These are phyloP conservation scores for Heteronetta atricapilla DNA, from an alignment of 2,113 vertebrate genomes.

Conservation along the genomic window DNA sequence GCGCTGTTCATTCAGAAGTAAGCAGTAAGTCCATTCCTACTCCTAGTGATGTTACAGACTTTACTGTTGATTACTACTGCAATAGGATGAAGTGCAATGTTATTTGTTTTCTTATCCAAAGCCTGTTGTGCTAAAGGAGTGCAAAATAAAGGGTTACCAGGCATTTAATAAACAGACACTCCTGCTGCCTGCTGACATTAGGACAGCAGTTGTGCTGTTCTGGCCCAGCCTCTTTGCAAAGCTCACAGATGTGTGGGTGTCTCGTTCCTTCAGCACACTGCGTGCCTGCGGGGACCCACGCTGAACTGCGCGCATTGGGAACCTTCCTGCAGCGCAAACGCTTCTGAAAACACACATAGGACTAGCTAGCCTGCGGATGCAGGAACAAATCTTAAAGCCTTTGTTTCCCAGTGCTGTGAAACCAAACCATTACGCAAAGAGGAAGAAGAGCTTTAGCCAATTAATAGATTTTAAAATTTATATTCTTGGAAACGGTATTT, in stretches of 20 bases:
- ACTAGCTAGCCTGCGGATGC: too few relatives aligned
- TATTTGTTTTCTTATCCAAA: background rate
- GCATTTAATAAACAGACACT: background rate
- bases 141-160: background rate
- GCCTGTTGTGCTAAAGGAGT: background rate
- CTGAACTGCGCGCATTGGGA: background rate
- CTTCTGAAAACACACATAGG: background rate
- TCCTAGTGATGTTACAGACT: background rate
- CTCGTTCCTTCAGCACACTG: too few relatives aligned
- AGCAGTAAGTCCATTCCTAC: background rate
- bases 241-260: background rate
- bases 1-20: background rate
- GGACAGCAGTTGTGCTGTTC: background rate
- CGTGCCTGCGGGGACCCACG: fast-evolving
- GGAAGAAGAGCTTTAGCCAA: background rate
- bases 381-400: background rate
- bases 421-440: background rate
- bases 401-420: background rate
- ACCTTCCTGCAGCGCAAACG: fast-evolving
- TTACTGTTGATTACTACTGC: background rate
- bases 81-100: background rate
- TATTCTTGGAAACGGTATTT: background rate
- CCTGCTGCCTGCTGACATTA: background rate
- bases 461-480: background rate
- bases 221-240: background rate